phyloP scores from a whole-genome alignment of 2,888 invertebrate genomes.

The Cylindroiulus punctatus region DNA sequence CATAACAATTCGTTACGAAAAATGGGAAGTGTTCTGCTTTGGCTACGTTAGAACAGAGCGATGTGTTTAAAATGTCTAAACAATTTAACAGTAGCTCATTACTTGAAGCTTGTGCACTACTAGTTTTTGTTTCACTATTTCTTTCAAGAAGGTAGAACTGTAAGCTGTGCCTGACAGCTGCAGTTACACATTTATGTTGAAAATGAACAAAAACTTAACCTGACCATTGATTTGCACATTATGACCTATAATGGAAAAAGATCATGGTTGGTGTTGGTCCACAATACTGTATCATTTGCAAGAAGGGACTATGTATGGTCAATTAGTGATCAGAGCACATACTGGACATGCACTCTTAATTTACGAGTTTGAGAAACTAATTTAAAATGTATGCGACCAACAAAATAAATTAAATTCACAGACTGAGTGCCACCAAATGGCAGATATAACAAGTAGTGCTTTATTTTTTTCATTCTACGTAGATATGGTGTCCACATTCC shows the following conservation, averaged over 20 bases:
- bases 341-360: conserved; percentile 9
- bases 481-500: conserved; percentile 34
- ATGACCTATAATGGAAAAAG: background rate
- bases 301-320: background rate
- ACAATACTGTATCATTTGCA: background rate
- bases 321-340: background rate
- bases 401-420: conserved; percentile 31
- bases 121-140: background rate
- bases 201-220: background rate
- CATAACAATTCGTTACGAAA: too few relatives aligned
- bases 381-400: background rate
- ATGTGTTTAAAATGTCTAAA: too few relatives aligned
- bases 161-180: background rate
- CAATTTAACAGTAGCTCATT: too few relatives aligned
- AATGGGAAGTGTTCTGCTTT: too few relatives aligned
- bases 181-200: background rate
- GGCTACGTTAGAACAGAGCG: too few relatives aligned
- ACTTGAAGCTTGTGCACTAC: background rate
- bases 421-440: conserved; percentile 23
- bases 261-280: background rate
- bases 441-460: conserved; percentile 30
- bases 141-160: background rate
- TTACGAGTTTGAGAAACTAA: conserved; percentile 33
- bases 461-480: background rate
- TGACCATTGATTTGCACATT: background rate